These are phyloP conservation scores for Aricia agestis DNA, from an alignment of 1,140 invertebrate genomes.

Conservation along the genomic window DNA sequence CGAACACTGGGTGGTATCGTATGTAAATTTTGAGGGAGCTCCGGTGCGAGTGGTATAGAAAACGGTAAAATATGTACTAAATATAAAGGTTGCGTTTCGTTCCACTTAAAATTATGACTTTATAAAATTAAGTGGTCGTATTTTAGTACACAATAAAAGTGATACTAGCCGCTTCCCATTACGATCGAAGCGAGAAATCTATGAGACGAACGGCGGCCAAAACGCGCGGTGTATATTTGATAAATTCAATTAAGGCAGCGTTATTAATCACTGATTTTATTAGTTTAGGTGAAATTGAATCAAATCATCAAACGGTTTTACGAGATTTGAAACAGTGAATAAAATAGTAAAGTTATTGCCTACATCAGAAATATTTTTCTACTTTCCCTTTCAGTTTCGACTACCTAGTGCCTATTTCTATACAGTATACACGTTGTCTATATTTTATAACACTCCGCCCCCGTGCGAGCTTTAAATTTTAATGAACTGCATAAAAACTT, in stretches of 20 bases:
- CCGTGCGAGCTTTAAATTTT: too few species aligned
- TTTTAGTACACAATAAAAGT: constrained; percentile 51
- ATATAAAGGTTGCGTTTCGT: constrained; percentile 41
- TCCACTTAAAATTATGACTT: constrained; percentile 58
- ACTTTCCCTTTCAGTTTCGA: neutral
- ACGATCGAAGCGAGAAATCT: constrained; percentile 47
- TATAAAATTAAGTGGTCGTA: constrained; percentile 51
- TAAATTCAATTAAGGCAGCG: constrained; percentile 37
- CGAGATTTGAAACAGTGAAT: neutral
- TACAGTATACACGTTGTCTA: too few species aligned
- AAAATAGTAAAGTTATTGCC: neutral
- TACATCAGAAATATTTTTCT: neutral
- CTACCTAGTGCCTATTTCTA: too few species aligned
- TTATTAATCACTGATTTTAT: constrained; percentile 36
- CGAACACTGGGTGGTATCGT: constrained; percentile 17
- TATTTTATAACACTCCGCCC: too few species aligned
- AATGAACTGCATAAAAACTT: too few species aligned
- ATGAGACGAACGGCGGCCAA: constrained; percentile 35
- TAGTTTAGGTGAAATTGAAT: constrained; percentile 35
- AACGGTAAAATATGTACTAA: constrained; percentile 22
- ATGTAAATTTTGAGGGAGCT: constrained; percentile 8
- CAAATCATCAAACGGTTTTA: neutral
- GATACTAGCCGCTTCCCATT: constrained; percentile 39
- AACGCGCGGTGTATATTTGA: constrained; percentile 26
- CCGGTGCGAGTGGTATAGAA: constrained; percentile 2